Percentiles rank a stretch among this genome's conserved stretches.
These are phyloP conservation scores for Lycodopsis pacificus DNA, from an alignment of 2,797 vertebrate species.

Conservation along the genomic window DNA sequence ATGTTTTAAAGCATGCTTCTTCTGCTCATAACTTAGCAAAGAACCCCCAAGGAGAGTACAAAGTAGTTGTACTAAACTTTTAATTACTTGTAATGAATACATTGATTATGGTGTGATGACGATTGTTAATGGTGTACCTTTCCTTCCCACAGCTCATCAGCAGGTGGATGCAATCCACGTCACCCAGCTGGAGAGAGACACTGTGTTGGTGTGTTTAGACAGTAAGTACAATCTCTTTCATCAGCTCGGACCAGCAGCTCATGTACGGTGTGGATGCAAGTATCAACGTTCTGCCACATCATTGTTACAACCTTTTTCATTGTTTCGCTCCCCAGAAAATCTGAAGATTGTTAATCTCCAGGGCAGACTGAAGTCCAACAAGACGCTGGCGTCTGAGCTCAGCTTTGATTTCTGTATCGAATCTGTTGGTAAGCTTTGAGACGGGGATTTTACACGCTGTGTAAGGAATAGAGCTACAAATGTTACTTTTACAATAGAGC, in stretches of 20 bases:
- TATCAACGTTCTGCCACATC: not conserved
- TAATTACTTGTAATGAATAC: not conserved
- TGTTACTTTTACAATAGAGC: not conserved
- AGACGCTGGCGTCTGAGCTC: slow-evolving; percentile 97
- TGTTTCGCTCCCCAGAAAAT: slow-evolving; percentile 80
- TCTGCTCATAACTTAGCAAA: not conserved
- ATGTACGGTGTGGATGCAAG: not conserved
- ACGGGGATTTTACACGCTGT: not conserved
- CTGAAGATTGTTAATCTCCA: slow-evolving; percentile 98
- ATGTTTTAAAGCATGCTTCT: not conserved
- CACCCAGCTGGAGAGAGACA: slow-evolving; percentile 97
- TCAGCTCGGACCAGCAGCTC: not conserved
- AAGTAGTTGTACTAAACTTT: not conserved
- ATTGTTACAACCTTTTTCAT: not conserved
- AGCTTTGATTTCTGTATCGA: slow-evolving; percentile 98
- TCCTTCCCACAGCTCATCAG: slow-evolving; percentile 77
- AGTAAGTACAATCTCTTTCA: slow-evolving; percentile 85
- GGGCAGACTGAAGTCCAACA: slow-evolving; percentile 96
- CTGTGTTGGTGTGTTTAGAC: slow-evolving; percentile 97
- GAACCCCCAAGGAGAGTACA: not conserved
- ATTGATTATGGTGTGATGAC: not conserved
- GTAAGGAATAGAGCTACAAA: not conserved
- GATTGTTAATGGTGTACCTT: not conserved
- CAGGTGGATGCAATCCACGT: slow-evolving; percentile 97
- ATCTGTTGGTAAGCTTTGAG: slow-evolving; percentile 90